Evolutionary conservation across 2,797 vertebrate species (phyloP), one percentile per base, ranked within the genome.

Genomic region (Liparis tanakae): DNA sequence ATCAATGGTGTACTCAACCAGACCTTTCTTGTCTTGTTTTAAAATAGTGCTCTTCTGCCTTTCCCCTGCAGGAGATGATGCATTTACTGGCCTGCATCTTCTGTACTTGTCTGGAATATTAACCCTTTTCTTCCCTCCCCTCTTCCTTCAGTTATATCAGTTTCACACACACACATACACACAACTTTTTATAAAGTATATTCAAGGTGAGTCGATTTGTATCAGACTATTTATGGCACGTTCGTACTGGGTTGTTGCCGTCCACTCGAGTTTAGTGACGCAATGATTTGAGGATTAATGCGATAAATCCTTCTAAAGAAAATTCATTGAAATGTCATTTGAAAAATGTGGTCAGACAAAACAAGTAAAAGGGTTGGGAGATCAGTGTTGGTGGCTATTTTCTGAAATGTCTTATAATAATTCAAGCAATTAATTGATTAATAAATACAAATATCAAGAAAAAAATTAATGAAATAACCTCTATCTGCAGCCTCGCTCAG

Each of bases 1-100:
- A 97, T 97, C 96, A 94, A 97, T 97, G 95, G 82, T 91, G 93
- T 91, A 85, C 94, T 96, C 94, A 94, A 95, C 93, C 94, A 93
- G 83, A 96, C 95, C 95, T 95, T 94, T 95, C 95, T 92, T 87
- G 90, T 94, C 93, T 93, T 91, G 88, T 93, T 95, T 95, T 95
- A 95, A 95, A 94, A 92, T 92, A 91, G 88, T 79, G 88, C 79
- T 76, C 85, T 78, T 91, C 92, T 92, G 92, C 94, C 92, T 94
- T 92, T 87, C 92, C 91, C 83, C 58, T 33, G 84, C 81, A 85
- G 79, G 91, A 87, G 88, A 83, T 82, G 88, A 91, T 94, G 90
- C 91, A 81, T 92, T 79, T 64, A 87, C 85, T 87, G 91, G 76
- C 71, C 83, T 51, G 43, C 70, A 39, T 86, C 74, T 76, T 46